Base-by-base conservation (phyloP, 2,797 vertebrate genomes). In the Sebastes wilsoni region DNA sequence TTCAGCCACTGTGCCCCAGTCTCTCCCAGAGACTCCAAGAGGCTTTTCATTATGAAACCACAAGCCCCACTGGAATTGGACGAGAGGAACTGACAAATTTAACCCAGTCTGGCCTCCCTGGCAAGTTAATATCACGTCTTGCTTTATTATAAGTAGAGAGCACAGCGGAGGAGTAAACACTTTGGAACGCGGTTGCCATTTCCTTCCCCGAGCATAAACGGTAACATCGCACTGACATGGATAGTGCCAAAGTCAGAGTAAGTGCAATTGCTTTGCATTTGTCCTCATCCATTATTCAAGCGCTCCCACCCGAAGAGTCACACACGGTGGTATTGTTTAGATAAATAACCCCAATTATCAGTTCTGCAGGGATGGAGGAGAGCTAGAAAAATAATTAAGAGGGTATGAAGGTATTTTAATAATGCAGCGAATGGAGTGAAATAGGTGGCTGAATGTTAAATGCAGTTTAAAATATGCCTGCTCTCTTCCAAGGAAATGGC, bases 281-380 rank as follows among this genome's bases (percentile, higher is more conserved):
- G 91, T 93, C 88, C 91, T 95, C 92, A 95, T 96, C 88, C 93
- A 96, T 96, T 93, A 96, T 96, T 95, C 93, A 96, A 84, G 81
- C 58, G 14, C 75, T 80, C 80, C 79, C 82, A 78, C 82, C 91
- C 84, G 58, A 55, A 87, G 87, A 93, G 90, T 92, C 89, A 88
- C 90, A 86, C 70, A 85, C 70, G 62, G 88, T 87, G 82, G 88
- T 88, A 88, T 93, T 95, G 92, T 94, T 95, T 95, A 92, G 94
- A 96, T 94, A 96, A 96, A 96, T 95, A 95, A 95, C 86, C 81
- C 81, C 89, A 95, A 94, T 95, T 94, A 94, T 93, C 88, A 88
- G 88, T 91, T 89, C 86, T 90, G 89, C 89, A 64, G 89, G 91
- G 87, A 93, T 69, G 70, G 42, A 75, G 69, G 69, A 52, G 69